Evolutionary conservation across 2,888 invertebrate species (phyloP), one percentile per base, ranked within the genome.

Genomic region (Diadegma fenestrale): DNA sequence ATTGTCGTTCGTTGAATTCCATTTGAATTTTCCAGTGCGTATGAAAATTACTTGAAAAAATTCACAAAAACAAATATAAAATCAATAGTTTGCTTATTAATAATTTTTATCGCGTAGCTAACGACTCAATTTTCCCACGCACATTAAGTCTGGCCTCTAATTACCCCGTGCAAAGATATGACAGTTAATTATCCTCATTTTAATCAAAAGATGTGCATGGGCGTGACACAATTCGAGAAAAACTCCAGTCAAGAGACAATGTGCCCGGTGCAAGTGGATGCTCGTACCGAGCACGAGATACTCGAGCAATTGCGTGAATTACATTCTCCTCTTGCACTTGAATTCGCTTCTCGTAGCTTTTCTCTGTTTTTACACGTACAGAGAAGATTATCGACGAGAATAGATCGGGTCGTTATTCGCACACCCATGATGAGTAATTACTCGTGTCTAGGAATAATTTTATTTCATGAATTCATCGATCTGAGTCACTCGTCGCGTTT

Each of bases 341-440:
- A 45, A 26, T 22, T 7, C 17, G n/a, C 33, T 58, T 33, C 37
- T 12, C 22, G 33, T n/a, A 7, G 37, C 41, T 68, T 69, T 26
- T 37, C 14, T 33, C 3, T 0, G 26, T 45, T 43, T 68, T 51
- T 71, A 19, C 14, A 77, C 51, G 45, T 41, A 33, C 17, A n/a
- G 45, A 58, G 22, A 41, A 72, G 58, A 58, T 33, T 82, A 78
- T 68, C 68, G 72, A 79, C 71, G 58, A 64, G 66, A 82, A 79
- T 78, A 79, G 78, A 82, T 66, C 19, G 41, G 61, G 79, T 73
- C 79, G 48, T 79, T 82, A 43, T 66, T 41, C 58, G 72, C 72
- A 37, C 58, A 51, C 66, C 64, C 43, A 54, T 58, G 78, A 68
- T 68, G 82, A 82, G 45, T 73, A 73, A 82, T 82, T 79, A 82